Conservation (phyloP, 1,140 invertebrate genomes). For the Anadara kagoshimensis region DNA sequence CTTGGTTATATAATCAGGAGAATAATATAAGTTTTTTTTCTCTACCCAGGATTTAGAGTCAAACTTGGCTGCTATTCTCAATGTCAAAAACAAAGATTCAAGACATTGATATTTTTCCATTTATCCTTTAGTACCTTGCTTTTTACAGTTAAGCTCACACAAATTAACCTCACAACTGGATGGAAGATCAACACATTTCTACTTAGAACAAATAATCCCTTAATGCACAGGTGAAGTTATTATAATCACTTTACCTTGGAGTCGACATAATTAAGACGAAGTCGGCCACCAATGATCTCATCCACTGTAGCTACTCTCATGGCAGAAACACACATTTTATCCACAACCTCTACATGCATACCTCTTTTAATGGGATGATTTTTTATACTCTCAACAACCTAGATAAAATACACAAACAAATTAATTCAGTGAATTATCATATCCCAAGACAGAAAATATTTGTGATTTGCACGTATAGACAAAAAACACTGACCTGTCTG, state of each 20-base stretch:
- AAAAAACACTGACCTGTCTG: too few species aligned
- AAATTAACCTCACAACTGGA: too few species aligned
- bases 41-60: too few species aligned
- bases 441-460: background rate
- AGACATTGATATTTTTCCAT: too few species aligned
- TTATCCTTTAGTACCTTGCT: too few species aligned
- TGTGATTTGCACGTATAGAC: background rate
- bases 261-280: slow-evolving; percentile 93
- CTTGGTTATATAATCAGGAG: too few species aligned
- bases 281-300: slow-evolving; percentile 91
- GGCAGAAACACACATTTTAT: slow-evolving; percentile 94
- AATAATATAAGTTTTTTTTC: too few species aligned
- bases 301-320: slow-evolving; percentile 92
- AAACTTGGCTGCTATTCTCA: too few species aligned
- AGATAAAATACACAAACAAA: slow-evolving; percentile 16
- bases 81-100: too few species aligned
- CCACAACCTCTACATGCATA: slow-evolving; percentile 93
- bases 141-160: too few species aligned
- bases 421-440: background rate
- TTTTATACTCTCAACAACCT: slow-evolving; percentile 67
- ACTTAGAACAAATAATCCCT: slow-evolving; percentile 11
- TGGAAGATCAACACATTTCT: background rate
- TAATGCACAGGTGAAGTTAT: background rate
- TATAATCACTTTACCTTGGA: slow-evolving; percentile 78
- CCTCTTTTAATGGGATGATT: slow-evolving; percentile 77